A percentile compares a stretch with the other conserved stretches of the same genome.
These are phyloP conservation scores for Nymphicus hollandicus DNA, from an alignment of 2,113 vertebrate genomes.

Conservation along the genomic window DNA sequence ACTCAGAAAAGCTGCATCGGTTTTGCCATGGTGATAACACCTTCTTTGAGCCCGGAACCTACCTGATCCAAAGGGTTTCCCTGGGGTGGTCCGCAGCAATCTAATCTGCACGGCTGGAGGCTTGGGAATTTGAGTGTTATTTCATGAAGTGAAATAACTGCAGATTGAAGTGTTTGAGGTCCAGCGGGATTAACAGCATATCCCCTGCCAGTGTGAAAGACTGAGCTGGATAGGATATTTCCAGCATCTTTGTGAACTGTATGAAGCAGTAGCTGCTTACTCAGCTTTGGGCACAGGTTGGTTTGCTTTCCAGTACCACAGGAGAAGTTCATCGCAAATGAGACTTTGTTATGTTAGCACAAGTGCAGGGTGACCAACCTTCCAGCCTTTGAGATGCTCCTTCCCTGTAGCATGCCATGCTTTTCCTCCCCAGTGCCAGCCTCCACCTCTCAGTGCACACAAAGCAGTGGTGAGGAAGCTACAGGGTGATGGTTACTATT, in stretches of 20 bases:
- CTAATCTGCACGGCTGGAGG: not conserved
- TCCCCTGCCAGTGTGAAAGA: not conserved
- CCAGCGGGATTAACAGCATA: not conserved
- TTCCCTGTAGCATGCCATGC: not conserved
- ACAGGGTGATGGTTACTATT: not conserved
- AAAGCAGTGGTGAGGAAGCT: rapidly evolving
- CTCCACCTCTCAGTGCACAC: not conserved
- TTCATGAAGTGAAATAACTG: not conserved
- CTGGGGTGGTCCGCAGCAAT: not conserved
- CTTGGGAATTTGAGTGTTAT: not conserved
- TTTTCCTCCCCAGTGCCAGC: not conserved
- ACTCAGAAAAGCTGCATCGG: not conserved
- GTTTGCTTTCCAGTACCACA: constrained; percentile 8
- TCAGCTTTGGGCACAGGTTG: not conserved
- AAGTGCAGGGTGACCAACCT: not conserved
- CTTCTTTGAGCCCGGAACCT: not conserved
- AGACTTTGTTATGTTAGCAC: not conserved
- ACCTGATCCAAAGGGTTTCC: not conserved
- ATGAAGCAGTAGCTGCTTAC: constrained; percentile 1
- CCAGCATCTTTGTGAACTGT: not conserved
- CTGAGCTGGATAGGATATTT: not conserved
- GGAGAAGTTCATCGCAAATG: constrained; percentile 6
- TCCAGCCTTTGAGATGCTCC: not conserved
- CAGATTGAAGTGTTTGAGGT: not conserved
- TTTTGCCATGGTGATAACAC: not conserved